A percentile compares a stretch with the other conserved stretches of the same genome.
These are phyloP conservation scores for Hedya salicella DNA, from an alignment of 2,888 invertebrate genomes.

Conservation along the genomic window DNA sequence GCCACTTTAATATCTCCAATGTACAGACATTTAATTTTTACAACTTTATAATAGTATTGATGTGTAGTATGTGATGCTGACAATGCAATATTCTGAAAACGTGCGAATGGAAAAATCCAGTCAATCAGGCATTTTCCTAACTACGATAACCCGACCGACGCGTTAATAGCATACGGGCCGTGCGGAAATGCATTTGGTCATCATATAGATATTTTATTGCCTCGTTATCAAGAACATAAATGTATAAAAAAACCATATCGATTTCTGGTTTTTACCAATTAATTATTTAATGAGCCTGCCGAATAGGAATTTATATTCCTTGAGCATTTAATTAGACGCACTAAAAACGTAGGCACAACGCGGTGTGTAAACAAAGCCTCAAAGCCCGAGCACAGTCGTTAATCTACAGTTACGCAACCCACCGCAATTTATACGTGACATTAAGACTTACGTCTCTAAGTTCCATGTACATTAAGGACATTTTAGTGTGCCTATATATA, in stretches of 20 bases:
- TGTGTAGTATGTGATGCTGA: not conserved
- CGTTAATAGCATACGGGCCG: not conserved
- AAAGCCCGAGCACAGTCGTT: constrained; percentile 22
- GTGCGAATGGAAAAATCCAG: not conserved
- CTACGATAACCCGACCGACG: not conserved
- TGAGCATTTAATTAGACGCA: not conserved
- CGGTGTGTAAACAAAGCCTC: not conserved
- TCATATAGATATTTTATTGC: not conserved
- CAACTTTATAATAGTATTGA: no score
- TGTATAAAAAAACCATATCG: not conserved
- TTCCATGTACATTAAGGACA: constrained; percentile 9
- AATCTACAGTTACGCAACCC: constrained; percentile 18
- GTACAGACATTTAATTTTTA: no score
- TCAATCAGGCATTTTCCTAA: not conserved
- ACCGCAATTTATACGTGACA: constrained; percentile 20
- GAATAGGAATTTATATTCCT: not conserved
- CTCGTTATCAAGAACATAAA: not conserved
- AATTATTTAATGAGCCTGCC: not conserved
- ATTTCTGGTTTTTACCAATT: not conserved
- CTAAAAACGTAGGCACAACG: not conserved
- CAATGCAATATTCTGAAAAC: not conserved
- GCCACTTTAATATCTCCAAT: no score
- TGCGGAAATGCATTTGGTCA: not conserved
- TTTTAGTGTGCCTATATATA: not conserved
- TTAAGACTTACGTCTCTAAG: constrained; percentile 19